Conservation (phyloP, 1,140 invertebrate species). For the Drosophila kikkawai region DNA sequence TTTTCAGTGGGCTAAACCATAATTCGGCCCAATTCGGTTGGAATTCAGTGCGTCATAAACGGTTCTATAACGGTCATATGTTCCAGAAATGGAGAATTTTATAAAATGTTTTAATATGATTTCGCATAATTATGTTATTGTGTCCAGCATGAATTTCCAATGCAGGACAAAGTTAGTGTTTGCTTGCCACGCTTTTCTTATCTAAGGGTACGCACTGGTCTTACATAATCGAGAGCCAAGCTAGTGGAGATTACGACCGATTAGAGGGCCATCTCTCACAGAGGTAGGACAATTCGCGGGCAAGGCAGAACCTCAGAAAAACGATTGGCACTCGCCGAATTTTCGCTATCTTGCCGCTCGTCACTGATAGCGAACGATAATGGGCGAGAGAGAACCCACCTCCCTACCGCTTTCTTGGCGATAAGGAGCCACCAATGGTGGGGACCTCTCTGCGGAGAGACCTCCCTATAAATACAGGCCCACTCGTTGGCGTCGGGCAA, state of each 20-base stretch:
- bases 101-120: background rate
- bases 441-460: constrained; percentile 16
- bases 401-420: constrained; percentile 22
- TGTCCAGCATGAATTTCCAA: background rate
- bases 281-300: constrained; percentile 14
- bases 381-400: background rate
- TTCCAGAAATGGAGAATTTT: constrained; percentile 5
- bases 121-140: constrained; percentile 7
- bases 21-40: background rate
- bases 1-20: constrained; percentile 2
- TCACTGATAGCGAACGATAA: constrained; percentile 35
- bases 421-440: constrained; percentile 36
- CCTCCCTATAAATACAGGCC: constrained; percentile 60
- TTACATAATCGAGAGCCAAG: constrained; percentile 17
- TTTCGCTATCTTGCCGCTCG: constrained; percentile 31
- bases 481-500: constrained; percentile 30
- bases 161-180: background rate
- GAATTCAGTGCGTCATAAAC: constrained; percentile 25
- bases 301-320: constrained; percentile 2
- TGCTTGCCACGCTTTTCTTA: constrained; percentile 16
- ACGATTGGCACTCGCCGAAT: constrained; percentile 39
- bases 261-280: constrained; percentile 3
- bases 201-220: constrained; percentile 16
- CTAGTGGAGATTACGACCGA: constrained; percentile 24
- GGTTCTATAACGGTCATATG: background rate